A percentile compares a stretch with the other conserved stretches of the same genome.
These are phyloP conservation scores for Caradrina clavipalpis DNA, from an alignment of 2,888 invertebrate genomes.

Conservation along the genomic window DNA sequence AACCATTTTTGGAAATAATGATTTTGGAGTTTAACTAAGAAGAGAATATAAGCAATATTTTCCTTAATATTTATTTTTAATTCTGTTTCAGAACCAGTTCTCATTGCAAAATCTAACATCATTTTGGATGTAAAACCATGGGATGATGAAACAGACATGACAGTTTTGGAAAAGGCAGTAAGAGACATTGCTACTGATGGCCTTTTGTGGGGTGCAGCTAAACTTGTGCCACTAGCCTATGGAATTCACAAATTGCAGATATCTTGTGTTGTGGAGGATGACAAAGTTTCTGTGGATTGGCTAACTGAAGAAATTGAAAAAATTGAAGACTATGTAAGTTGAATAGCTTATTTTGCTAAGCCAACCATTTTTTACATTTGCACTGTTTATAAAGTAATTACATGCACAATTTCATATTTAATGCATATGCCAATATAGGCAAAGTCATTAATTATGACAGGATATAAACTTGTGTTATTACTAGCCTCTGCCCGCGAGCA, in stretches of 20 bases:
- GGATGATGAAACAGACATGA: constrained; percentile 98
- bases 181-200: constrained; percentile 95
- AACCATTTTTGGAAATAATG: no score
- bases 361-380: no score
- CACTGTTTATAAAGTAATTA: no score
- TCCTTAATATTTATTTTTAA: not conserved
- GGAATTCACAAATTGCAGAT: constrained; percentile 98
- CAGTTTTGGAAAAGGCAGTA: constrained; percentile 95
- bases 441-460: no score
- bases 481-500: no score
- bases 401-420: no score
- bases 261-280: constrained; percentile 98
- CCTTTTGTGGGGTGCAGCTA: constrained; percentile 98
- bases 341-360: not conserved
- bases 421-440: no score
- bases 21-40: no score
- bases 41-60: not conserved
- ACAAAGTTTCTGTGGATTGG: constrained; percentile 97
- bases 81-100: constrained; percentile 92
- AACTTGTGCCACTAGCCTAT: constrained; percentile 97
- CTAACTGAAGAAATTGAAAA: constrained; percentile 96
- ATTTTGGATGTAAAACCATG: constrained; percentile 98
- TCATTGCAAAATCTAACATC: constrained; percentile 98
- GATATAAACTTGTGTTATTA: no score
- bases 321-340: constrained; percentile 94